These are phyloP conservation scores for Myoxocephalus aenaeus DNA, from an alignment of 2,797 vertebrate species.

Conservation along the genomic window DNA sequence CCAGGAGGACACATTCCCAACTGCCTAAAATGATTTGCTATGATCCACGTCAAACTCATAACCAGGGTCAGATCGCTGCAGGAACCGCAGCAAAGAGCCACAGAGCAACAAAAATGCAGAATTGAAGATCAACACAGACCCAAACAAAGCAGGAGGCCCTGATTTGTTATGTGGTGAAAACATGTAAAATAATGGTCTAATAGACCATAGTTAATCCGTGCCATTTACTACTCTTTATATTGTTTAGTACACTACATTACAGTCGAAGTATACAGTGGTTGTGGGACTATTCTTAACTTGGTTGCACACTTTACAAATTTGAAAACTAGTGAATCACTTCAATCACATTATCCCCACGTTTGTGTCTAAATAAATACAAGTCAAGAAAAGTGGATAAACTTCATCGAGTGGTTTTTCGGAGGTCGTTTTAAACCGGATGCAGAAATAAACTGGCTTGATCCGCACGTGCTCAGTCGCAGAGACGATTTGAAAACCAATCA, in stretches of 20 bases:
- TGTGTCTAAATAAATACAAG: background rate
- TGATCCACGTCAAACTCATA: conserved; percentile 43
- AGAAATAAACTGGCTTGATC: background rate
- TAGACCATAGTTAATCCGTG: background rate
- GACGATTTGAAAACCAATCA: conserved; percentile 13
- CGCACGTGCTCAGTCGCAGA: background rate
- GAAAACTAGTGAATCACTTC: background rate
- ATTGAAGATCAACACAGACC: background rate
- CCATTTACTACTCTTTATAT: background rate
- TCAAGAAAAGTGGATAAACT: background rate
- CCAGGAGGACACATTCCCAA: conserved; percentile 43
- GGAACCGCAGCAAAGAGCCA: conserved; percentile 23
- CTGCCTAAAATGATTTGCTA: conserved; percentile 58
- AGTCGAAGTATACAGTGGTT: background rate
- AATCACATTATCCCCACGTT: background rate
- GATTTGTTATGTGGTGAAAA: background rate
- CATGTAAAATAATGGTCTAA: background rate
- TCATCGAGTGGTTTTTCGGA: background rate
- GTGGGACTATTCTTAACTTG: too few relatives aligned
- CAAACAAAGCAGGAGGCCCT: conserved; percentile 22
- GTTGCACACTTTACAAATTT: background rate
- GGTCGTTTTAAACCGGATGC: background rate
- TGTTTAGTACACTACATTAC: background rate
- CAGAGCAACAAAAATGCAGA: background rate
- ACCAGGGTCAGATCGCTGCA: conserved; percentile 60